Conservation (phyloP, 2,888 invertebrate species). For the Patella caerulea region DNA sequence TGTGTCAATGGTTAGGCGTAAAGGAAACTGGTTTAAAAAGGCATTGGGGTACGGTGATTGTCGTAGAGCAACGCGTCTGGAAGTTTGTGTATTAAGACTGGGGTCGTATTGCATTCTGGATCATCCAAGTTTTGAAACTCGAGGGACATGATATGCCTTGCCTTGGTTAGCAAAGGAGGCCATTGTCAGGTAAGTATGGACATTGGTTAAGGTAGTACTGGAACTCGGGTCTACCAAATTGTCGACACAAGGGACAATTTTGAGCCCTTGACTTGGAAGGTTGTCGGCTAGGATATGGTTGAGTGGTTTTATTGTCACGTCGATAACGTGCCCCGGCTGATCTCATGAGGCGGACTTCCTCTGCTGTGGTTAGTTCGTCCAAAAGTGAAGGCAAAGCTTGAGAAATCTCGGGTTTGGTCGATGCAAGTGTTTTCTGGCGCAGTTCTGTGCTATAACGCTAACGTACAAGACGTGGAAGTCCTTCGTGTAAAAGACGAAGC, state of each 20-base stretch:
- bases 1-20: constrained; percentile 32
- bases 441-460: neutral
- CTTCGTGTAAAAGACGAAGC: constrained; percentile 32
- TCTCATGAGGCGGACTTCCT: neutral
- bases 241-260: neutral
- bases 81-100: too few species aligned
- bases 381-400: neutral
- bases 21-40: constrained; percentile 31
- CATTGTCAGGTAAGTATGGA: too few species aligned
- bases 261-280: neutral
- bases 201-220: neutral
- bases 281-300: neutral
- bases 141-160: too few species aligned
- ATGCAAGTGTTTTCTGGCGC: neutral
- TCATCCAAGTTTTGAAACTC: too few species aligned
- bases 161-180: too few species aligned
- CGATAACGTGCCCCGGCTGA: neutral
- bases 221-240: neutral
- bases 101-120: too few species aligned
- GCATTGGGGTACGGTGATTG: constrained; percentile 35
- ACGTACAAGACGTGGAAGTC: neutral
- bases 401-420: neutral
- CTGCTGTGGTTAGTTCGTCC: neutral
- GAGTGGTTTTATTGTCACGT: neutral
- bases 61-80: constrained; percentile 22